Evolutionary conservation across 2,113 vertebrate species (phyloP).

Genomic region (Odontesthes bonariensis): DNA sequence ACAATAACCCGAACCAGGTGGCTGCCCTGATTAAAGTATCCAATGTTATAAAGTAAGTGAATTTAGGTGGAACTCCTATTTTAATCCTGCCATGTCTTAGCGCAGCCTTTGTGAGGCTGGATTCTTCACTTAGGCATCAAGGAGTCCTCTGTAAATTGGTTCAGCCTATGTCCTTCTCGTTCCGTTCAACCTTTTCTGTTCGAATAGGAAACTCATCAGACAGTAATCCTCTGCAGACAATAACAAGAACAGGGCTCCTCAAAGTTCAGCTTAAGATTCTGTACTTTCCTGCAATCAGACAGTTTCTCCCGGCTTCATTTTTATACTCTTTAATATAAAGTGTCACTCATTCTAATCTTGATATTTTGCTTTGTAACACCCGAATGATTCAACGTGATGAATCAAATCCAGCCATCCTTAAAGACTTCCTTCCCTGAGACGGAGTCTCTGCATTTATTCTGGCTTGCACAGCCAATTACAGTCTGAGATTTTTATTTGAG

Average conservation of each 20-base stretch:
- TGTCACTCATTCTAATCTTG: neutral
- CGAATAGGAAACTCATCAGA: constrained; percentile 55
- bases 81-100: constrained; percentile 48
- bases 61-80: constrained; percentile 34
- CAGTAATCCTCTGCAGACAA: constrained; percentile 52
- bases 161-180: constrained; percentile 44
- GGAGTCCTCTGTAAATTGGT: constrained; percentile 44
- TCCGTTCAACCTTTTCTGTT: constrained; percentile 43
- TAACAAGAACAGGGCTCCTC: constrained; percentile 8
- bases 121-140: constrained; percentile 43
- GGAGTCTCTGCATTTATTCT: too few relatives aligned
- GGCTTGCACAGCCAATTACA: too few relatives aligned
- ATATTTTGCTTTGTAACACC: neutral
- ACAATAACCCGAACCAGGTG: constrained; percentile 8
- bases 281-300: neutral
- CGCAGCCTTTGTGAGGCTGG: constrained; percentile 30
- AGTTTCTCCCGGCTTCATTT: neutral
- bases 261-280: constrained; percentile 27
- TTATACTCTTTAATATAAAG: neutral
- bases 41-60: constrained; percentile 5
- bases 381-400: neutral
- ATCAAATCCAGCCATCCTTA: neutral
- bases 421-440: accelerated
- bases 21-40: constrained; percentile 11
- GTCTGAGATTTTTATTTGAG: too few relatives aligned